Percentiles rank a stretch among this genome's conserved stretches.
These are phyloP conservation scores for Bettongia penicillata DNA, from an alignment of 2,113 vertebrate species.

Conservation along the genomic window DNA sequence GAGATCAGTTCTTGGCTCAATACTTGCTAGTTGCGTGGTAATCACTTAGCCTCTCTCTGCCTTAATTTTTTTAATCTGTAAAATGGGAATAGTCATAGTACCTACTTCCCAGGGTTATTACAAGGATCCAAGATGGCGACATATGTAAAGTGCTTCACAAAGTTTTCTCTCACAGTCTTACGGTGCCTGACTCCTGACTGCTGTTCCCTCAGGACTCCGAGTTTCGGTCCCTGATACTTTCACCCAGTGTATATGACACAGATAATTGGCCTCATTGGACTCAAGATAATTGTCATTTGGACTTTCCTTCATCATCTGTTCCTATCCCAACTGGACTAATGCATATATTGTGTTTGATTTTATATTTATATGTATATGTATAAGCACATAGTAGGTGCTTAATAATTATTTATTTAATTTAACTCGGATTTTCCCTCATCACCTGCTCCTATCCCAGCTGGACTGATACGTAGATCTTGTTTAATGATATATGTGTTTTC, in stretches of 20 bases:
- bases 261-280: background rate
- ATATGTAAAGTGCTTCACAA: background rate
- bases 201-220: background rate
- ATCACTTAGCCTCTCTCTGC: background rate
- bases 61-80: background rate
- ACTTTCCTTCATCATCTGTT: background rate
- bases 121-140: background rate
- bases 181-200: background rate
- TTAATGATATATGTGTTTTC: background rate
- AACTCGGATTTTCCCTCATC: background rate
- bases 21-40: background rate
- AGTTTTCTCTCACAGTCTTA: background rate
- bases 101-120: background rate
- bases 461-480: background rate
- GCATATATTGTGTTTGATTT: background rate
- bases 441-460: background rate
- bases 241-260: background rate
- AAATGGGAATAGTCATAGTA: background rate
- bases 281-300: background rate
- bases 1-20: background rate
- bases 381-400: background rate
- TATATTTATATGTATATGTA: background rate
- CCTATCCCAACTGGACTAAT: background rate
- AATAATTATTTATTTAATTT: background rate
- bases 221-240: background rate